phyloP scores from a whole-genome alignment of 2,797 vertebrate species.

The Ibycter americanus region DNA sequence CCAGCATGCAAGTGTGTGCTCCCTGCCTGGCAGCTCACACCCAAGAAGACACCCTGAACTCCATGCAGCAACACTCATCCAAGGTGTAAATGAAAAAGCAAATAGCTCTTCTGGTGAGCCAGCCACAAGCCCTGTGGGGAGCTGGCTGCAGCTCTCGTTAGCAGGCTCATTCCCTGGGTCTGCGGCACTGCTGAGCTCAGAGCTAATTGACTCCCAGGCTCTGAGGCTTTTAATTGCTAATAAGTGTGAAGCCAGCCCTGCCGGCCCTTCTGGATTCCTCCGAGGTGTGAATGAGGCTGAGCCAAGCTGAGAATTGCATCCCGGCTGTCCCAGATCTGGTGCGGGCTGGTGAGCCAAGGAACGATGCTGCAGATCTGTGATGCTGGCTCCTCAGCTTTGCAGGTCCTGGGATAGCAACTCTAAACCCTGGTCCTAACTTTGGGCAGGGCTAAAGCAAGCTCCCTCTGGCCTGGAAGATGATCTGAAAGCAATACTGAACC shows the following conservation, averaged over 20 bases:
- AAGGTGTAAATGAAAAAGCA: slow-evolving; percentile 70
- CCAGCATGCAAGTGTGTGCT: accelerated
- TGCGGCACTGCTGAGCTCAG: background rate
- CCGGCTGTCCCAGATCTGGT: slow-evolving; percentile 24
- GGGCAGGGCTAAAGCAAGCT: background rate
- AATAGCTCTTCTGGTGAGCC: background rate
- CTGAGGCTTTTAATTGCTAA: slow-evolving; percentile 68
- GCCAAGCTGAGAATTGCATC: slow-evolving; percentile 26
- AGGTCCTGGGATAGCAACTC: background rate
- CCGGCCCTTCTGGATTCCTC: slow-evolving; percentile 46
- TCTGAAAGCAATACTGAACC: background rate
- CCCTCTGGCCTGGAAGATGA: background rate
- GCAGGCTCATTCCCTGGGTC: slow-evolving; percentile 7
- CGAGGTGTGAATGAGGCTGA: slow-evolving; percentile 63
- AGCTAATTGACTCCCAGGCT: slow-evolving; percentile 51
- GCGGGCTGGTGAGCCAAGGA: background rate
- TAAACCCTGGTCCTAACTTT: background rate
- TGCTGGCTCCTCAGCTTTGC: background rate
- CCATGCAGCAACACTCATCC: background rate
- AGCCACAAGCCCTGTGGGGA: background rate
- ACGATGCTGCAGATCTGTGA: background rate
- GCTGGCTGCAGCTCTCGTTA: slow-evolving; percentile 18
- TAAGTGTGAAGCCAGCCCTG: slow-evolving; percentile 70
- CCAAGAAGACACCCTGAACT: background rate
- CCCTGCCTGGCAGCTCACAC: background rate